phyloP scores from a whole-genome alignment of 2,797 vertebrate genomes.

The Danio choprae region DNA sequence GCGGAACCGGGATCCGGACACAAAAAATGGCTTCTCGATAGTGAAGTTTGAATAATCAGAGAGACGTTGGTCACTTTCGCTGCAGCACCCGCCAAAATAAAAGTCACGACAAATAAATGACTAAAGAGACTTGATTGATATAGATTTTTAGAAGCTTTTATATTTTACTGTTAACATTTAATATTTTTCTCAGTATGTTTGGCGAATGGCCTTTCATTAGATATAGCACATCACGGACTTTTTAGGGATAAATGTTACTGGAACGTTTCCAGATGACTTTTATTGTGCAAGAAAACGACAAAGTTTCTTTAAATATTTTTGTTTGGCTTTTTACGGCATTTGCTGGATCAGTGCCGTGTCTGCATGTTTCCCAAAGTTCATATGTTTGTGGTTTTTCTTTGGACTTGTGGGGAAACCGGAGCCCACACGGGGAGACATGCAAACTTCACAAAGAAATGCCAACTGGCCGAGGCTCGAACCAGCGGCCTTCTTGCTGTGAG shows the following conservation, averaged over 20 bases:
- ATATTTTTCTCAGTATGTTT: neutral
- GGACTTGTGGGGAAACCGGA: too few relatives aligned
- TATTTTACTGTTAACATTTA: neutral
- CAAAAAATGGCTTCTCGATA: constrained; percentile 34
- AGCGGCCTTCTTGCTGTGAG: too few relatives aligned
- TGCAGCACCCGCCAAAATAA: constrained; percentile 45
- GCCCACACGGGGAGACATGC: too few relatives aligned
- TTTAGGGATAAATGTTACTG: neutral
- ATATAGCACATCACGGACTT: neutral
- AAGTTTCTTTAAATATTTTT: neutral
- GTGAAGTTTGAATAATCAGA: constrained; percentile 28
- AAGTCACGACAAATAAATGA: neutral
- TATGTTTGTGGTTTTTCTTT: too few relatives aligned
- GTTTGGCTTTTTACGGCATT: neutral
- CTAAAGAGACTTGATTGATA: too few relatives aligned
- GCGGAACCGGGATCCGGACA: constrained; percentile 1
- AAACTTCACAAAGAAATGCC: too few relatives aligned
- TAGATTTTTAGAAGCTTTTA: neutral
- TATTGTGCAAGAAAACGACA: constrained; percentile 2
- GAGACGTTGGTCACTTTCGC: neutral
- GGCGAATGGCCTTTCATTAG: neutral
- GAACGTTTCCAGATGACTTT: neutral
- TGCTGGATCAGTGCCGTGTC: neutral
- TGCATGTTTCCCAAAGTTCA: neutral
- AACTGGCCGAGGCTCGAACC: too few relatives aligned